Conservation (phyloP, 2,113 vertebrate genomes). For the Puma concolor region DNA sequence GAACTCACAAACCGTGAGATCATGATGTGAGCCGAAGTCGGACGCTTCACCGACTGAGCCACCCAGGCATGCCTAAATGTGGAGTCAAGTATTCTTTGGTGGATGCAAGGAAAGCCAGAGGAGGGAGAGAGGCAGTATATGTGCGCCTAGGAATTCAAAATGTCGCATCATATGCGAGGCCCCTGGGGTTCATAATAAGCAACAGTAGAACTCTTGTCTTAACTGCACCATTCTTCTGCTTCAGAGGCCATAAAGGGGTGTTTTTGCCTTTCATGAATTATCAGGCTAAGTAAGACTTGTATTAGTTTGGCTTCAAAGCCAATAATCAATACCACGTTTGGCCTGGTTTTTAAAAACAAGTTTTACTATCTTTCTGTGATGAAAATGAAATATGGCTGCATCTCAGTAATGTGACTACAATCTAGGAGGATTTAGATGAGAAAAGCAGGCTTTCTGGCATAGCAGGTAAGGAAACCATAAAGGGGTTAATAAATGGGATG, state of each 20-base stretch:
- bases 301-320: constrained; percentile 52
- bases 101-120: background rate
- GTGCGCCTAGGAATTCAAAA: background rate
- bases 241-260: background rate
- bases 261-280: constrained; percentile 30
- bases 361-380: constrained; percentile 20
- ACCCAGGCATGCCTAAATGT: background rate
- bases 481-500: background rate
- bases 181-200: background rate
- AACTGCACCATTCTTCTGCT: background rate
- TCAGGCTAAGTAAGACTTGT: constrained; percentile 46
- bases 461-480: background rate
- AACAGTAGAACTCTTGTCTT: background rate
- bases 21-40: no score
- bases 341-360: background rate
- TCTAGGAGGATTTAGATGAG: constrained; percentile 23
- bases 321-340: constrained; percentile 29
- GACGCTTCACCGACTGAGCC: no score
- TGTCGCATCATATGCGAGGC: no score
- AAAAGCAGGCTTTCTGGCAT: constrained; percentile 20
- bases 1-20: no score
- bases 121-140: background rate
- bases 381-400: background rate
- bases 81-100: background rate
- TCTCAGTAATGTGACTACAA: background rate